Evolutionary conservation across 2,797 vertebrate genomes (phyloP).

Genomic region (Myripristis jacobus): DNA sequence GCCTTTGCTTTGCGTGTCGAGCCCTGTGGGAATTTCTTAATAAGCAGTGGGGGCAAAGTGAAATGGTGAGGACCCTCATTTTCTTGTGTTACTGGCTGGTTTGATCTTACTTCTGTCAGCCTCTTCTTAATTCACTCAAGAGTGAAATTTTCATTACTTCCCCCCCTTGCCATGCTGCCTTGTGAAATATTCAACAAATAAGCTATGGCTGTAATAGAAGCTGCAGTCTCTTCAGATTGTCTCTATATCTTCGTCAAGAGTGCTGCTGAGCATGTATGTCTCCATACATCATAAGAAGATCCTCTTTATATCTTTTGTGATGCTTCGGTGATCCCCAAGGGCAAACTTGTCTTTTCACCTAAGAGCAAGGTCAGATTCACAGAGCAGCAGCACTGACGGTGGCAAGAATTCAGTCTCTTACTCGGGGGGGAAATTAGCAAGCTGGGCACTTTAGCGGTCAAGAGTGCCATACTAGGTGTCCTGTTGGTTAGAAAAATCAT

Average conservation of each 20-base stretch:
- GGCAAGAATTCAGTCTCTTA: neutral
- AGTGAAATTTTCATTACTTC: constrained; percentile 38
- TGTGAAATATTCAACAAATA: constrained; percentile 47
- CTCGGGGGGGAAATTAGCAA: neutral
- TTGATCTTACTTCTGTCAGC: constrained; percentile 46
- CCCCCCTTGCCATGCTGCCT: constrained; percentile 12
- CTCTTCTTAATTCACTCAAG: constrained; percentile 24
- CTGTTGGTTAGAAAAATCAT: neutral
- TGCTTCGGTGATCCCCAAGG: constrained; percentile 16
- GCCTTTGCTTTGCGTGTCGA: constrained; percentile 10
- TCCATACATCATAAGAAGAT: neutral
- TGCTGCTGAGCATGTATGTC: neutral
- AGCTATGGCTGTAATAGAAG: neutral
- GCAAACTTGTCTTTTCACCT: neutral
- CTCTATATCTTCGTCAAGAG: neutral
- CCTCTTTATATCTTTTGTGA: neutral
- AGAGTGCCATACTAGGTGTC: no score
- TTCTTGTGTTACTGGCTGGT: constrained; percentile 39
- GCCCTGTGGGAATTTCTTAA: constrained; percentile 19
- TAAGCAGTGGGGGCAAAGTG: constrained; percentile 12
- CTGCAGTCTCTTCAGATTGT: neutral
- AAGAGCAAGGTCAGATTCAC: neutral
- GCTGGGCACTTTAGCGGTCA: neutral
- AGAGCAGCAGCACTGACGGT: neutral
- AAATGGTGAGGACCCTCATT: constrained; percentile 27